Conservation (phyloP, 2,797 vertebrate species). For the Aeoliscus strigatus region DNA sequence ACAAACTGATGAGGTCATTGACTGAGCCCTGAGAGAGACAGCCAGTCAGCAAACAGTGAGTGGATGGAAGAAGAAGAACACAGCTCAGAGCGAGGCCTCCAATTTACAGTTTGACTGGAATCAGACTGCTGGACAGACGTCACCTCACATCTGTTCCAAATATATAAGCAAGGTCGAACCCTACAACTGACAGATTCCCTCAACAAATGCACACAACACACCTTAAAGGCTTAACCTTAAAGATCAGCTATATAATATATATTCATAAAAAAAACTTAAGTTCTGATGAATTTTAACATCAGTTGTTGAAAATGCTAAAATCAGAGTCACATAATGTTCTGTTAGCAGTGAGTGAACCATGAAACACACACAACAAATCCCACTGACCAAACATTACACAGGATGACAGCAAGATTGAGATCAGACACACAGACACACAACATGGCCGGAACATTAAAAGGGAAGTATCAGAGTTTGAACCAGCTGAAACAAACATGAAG, state of each 20-base stretch:
- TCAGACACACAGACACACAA: constrained; percentile 13
- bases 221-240: too few species aligned
- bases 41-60: constrained; percentile 39
- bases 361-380: constrained; percentile 43
- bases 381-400: constrained; percentile 62
- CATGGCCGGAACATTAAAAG: constrained; percentile 32
- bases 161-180: too few species aligned
- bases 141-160: too few species aligned
- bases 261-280: too few species aligned
- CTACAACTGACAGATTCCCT: too few species aligned
- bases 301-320: too few species aligned
- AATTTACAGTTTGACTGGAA: too few species aligned
- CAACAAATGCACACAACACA: too few species aligned
- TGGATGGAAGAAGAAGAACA: neutral
- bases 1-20: constrained; percentile 51
- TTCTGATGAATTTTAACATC: too few species aligned
- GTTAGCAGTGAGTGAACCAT: constrained; percentile 27
- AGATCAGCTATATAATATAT: too few species aligned
- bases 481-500: neutral
- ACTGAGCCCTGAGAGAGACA: constrained; percentile 30
- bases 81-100: neutral
- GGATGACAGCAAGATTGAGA: constrained; percentile 22
- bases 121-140: too few species aligned
- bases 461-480: constrained; percentile 45
- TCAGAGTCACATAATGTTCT: constrained; percentile 30